Conservation (phyloP, 2,888 invertebrate genomes). For the Dryobota labecula region DNA sequence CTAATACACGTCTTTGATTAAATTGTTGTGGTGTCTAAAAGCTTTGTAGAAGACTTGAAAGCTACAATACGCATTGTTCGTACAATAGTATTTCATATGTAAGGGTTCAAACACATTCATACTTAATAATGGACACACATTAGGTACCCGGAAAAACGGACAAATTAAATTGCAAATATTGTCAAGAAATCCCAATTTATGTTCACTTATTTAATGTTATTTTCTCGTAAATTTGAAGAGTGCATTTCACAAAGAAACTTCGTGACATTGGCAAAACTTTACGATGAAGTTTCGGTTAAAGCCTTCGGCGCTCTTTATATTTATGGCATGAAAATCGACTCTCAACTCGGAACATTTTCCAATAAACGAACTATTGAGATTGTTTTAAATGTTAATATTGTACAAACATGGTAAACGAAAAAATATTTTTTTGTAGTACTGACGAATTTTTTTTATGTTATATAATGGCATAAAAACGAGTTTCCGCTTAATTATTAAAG, state of each 20-base stretch:
- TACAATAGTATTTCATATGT: constrained; percentile 5
- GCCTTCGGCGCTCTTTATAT: constrained; percentile 30
- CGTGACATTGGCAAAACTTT: constrained; percentile 52
- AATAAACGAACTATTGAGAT: constrained; percentile 31
- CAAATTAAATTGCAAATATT: constrained; percentile 12
- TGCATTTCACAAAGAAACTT: constrained; percentile 50
- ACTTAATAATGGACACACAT: background rate
- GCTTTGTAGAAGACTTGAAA: constrained; percentile 4
- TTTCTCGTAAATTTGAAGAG: constrained; percentile 35
- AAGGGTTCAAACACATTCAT: background rate
- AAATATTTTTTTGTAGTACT: background rate
- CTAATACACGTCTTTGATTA: constrained; percentile 50
- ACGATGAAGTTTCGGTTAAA: constrained; percentile 35
- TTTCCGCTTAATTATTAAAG: constrained; percentile 29
- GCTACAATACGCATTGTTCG: constrained; percentile 6
- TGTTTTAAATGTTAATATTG: background rate
- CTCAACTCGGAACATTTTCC: constrained; percentile 23
- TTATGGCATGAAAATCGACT: constrained; percentile 36
- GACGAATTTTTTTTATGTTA: constrained; percentile 1
- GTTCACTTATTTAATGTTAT: constrained; percentile 25
- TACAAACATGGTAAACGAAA: constrained; percentile 2
- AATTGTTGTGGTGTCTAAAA: constrained; percentile 52
- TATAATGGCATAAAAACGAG: constrained; percentile 6
- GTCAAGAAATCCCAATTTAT: constrained; percentile 28
- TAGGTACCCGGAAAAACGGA: background rate